Evolutionary conservation across 2,888 invertebrate genomes (phyloP).

Genomic region (Eristalis pertinax): DNA sequence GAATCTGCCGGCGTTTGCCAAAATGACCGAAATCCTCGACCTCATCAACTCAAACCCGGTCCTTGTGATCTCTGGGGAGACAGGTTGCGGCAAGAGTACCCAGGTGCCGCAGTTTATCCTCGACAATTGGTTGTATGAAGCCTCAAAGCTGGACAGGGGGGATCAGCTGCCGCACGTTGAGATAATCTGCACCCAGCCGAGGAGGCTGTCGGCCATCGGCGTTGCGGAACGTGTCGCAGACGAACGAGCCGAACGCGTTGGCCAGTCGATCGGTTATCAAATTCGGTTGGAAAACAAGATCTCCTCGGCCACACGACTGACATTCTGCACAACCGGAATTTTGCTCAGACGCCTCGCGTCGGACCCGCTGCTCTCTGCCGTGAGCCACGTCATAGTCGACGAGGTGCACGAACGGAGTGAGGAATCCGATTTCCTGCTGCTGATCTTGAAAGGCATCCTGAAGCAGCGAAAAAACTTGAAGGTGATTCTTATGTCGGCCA

Average conservation of each 20-base stretch:
- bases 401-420: conserved; percentile 97
- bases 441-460: conserved; percentile 90
- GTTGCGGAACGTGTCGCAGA: conserved; percentile 95
- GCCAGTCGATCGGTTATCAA: conserved; percentile 84
- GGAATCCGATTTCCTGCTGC: conserved; percentile 93
- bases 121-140: conserved; percentile 89
- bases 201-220: conserved; percentile 94
- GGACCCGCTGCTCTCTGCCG: conserved; percentile 88
- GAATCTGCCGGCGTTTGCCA: conserved; percentile 88
- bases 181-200: conserved; percentile 95
- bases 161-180: conserved; percentile 86
- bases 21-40: conserved; percentile 86
- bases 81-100: conserved; percentile 92
- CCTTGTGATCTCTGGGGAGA: conserved; percentile 90
- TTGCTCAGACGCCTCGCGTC: conserved; percentile 91
- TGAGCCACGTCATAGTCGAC: conserved; percentile 93
- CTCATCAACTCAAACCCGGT: conserved; percentile 84
- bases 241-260: conserved; percentile 88
- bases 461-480: conserved; percentile 88
- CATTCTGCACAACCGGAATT: conserved; percentile 97
- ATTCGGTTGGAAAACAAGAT: conserved; percentile 91
- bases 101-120: conserved; percentile 97
- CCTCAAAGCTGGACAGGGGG: conserved; percentile 81
- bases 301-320: conserved; percentile 89
- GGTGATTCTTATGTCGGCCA: conserved; percentile 96